Conservation (phyloP, 2,888 invertebrate species). For the Drosophila mimica region DNA sequence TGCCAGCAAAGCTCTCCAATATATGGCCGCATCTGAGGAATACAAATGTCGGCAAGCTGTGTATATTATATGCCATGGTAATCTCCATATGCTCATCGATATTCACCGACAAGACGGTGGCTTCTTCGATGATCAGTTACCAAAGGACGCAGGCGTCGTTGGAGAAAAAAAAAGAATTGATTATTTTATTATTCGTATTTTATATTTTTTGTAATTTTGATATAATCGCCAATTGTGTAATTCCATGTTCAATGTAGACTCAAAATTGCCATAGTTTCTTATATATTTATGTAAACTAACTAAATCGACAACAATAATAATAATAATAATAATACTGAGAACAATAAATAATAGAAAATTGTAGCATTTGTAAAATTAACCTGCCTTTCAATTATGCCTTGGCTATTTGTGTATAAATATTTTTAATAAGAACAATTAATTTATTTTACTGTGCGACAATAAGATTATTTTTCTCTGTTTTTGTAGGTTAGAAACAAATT, state of each 20-base stretch:
- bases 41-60: constrained; percentile 95
- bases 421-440: background rate
- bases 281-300: background rate
- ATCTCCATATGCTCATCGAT: constrained; percentile 95
- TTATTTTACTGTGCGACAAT: background rate
- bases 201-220: constrained; percentile 9
- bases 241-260: constrained; percentile 1
- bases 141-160: constrained; percentile 30
- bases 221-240: background rate
- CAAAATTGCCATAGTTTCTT: background rate
- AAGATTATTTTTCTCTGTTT: background rate
- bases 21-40: constrained; percentile 90
- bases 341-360: background rate
- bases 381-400: background rate
- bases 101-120: constrained; percentile 87
- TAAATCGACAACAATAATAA: background rate
- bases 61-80: constrained; percentile 90
- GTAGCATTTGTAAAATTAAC: background rate
- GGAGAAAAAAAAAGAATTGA: background rate
- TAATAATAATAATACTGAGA: background rate
- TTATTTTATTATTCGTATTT: background rate
- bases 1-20: constrained; percentile 91
- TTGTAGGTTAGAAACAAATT: constrained; percentile 5
- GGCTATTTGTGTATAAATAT: too few species aligned
- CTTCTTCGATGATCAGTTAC: constrained; percentile 83